Percentiles rank a stretch among this genome's conserved stretches.
Evolutionary conservation across 1,140 invertebrate species (phyloP).

Genomic region (Laupala kohalensis): DNA sequence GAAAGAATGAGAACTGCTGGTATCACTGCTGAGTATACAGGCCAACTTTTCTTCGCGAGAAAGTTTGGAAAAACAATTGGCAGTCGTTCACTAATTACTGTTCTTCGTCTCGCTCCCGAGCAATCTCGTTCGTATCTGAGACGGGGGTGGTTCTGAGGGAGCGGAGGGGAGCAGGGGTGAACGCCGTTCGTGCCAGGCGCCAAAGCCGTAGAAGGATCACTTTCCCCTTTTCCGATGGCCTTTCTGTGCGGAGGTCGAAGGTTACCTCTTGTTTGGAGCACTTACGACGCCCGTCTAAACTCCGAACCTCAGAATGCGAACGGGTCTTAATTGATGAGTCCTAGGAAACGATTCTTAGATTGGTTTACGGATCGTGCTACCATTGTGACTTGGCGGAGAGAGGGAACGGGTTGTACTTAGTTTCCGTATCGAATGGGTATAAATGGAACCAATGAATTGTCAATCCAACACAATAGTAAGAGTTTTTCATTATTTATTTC

Average conservation of each 20-base stretch:
- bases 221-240: neutral
- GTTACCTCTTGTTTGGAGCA: neutral
- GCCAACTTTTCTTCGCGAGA: neutral
- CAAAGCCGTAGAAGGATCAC: neutral
- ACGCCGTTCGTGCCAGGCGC: neutral
- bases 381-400: neutral
- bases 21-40: neutral
- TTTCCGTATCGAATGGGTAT: neutral
- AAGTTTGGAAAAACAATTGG: neutral
- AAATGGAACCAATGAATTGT: neutral
- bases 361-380: neutral
- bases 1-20: neutral
- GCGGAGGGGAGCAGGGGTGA: neutral
- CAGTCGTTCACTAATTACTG: neutral
- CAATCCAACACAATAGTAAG: neutral
- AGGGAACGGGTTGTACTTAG: neutral
- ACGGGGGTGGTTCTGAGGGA: too few species aligned
- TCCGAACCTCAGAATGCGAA: neutral
- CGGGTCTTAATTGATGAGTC: neutral
- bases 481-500: neutral
- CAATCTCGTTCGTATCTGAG: neutral
- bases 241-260: neutral
- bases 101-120: neutral
- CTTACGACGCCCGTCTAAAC: neutral
- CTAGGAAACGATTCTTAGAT: neutral